phyloP scores from a whole-genome alignment of 2,797 vertebrate species.

The Ceryle rudis region DNA sequence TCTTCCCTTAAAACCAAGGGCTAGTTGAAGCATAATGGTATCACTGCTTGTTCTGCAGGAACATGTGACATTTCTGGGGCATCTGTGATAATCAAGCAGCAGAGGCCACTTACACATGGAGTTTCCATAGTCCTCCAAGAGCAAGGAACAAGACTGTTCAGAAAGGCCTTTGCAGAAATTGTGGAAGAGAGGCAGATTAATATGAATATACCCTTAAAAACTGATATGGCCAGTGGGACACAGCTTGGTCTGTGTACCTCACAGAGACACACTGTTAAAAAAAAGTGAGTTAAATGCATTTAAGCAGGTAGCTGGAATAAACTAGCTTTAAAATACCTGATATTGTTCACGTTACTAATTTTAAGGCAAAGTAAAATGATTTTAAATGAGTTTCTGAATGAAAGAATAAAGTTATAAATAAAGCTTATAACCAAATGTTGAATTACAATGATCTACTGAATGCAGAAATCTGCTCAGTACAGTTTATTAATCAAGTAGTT shows the following conservation, averaged over 20 bases:
- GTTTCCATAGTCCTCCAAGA: background rate
- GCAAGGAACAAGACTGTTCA: background rate
- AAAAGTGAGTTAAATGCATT: background rate
- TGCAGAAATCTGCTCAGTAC: background rate
- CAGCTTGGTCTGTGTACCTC: background rate
- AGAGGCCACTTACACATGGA: background rate
- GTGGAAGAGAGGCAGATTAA: background rate
- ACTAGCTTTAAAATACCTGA: background rate
- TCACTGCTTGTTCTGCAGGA: rapidly evolving
- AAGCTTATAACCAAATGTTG: background rate
- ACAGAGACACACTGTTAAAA: background rate
- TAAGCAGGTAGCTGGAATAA: background rate
- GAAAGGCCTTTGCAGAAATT: background rate
- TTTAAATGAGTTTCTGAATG: background rate
- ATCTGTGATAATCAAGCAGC: background rate
- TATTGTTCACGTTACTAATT: background rate
- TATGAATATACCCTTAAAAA: background rate
- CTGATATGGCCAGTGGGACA: background rate
- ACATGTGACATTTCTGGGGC: background rate
- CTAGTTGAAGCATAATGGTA: background rate
- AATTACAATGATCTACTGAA: background rate
- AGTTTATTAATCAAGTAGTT: background rate
- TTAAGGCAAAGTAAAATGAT: background rate
- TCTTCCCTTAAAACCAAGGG: background rate
- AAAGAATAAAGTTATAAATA: constrained; percentile 22